Evolutionary conservation across 2,113 vertebrate species (phyloP), one percentile per base, ranked within the genome.

Genomic region (Leptosomus discolor): DNA sequence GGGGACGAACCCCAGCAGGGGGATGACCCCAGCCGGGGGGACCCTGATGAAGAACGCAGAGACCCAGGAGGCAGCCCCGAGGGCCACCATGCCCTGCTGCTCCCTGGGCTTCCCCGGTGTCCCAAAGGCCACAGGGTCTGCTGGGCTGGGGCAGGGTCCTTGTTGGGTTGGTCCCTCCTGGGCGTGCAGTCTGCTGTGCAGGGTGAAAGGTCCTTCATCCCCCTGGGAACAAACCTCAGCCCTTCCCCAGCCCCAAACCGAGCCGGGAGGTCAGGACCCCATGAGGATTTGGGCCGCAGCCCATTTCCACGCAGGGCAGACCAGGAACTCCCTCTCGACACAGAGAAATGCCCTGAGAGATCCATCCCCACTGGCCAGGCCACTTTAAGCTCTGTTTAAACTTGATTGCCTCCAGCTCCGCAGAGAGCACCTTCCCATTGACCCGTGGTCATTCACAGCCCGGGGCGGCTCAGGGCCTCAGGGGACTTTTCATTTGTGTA

Each of bases 321-420:
- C 5, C 19, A 32, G n/a, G n/a, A 19, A 32, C 30, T 64, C 54
- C 30, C 22, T 22, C 37, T 36, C 11, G 45, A 18, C 41, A 45
- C 1, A 0, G 51, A 76, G 74, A 65, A 61, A 63, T 13, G 21
- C 32, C 53, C 20, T 3, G 41, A 15, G 43, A 89, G n/a, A 22
- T 14, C n/a, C 36, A 3, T 8, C 39, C 20, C 32, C 1, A 5
- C 53, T 11, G 67, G 64, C 41, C 51, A 43, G 80, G 17, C 43
- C 5, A 0, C 27, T 76, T 64, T 41, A 45, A 70, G 24, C 22
- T 60, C 77, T 48, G 1, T 45, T 77, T 74, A 41, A 84, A 63
- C 41, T 26, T 0, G 0, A 85, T 46, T 14, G 6, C 34, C 48
- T 11, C n/a, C 0, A 0, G n/a, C 45, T 57, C 87, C 27, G 30